Evolutionary conservation across 2,797 vertebrate genomes (phyloP).

Genomic region (Podargus strigoides): DNA sequence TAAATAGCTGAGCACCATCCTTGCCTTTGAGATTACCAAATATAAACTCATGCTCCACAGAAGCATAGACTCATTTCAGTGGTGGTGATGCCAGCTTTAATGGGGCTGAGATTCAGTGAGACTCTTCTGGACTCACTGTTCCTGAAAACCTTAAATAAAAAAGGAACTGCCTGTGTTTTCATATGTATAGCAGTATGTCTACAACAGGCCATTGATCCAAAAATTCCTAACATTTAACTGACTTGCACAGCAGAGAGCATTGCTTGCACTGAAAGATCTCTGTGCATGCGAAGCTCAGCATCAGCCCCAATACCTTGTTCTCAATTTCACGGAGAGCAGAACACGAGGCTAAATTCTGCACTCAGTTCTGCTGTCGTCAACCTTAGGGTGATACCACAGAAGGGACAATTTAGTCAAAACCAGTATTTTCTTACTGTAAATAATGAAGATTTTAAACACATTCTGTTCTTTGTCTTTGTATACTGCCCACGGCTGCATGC

Average conservation of each 20-base stretch:
- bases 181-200: not conserved
- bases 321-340: not conserved
- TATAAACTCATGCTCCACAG: not conserved
- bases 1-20: not conserved
- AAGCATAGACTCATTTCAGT: not conserved
- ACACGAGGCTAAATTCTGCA: not conserved
- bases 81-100: not conserved
- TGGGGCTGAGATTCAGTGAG: not conserved
- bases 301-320: not conserved
- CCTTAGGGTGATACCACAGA: not conserved
- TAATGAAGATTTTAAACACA: slow-evolving; percentile 16
- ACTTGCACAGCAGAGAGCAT: not conserved
- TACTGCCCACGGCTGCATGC: not conserved
- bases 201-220: not conserved
- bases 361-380: not conserved
- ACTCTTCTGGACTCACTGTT: not conserved
- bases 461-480: not conserved
- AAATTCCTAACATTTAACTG: not conserved
- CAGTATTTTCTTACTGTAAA: not conserved
- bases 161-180: not conserved
- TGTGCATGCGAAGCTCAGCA: not conserved
- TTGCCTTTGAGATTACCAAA: not conserved
- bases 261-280: not conserved
- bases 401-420: not conserved
- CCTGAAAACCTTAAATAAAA: not conserved